Conservation (phyloP, 2,888 invertebrate genomes). For the Eudasyphora cyanicolor region DNA sequence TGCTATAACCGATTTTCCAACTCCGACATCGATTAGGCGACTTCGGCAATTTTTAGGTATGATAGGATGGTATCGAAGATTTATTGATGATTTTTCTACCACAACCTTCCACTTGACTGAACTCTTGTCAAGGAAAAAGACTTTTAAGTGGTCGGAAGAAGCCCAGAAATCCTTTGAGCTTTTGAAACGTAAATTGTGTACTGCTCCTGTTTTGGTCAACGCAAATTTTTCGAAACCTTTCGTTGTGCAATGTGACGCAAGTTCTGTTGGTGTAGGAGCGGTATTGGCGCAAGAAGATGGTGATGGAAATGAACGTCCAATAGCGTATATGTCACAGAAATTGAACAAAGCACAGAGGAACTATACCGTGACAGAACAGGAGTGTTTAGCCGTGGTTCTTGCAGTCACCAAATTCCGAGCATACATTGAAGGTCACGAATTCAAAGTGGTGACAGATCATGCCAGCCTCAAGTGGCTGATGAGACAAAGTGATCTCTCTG, state of each 20-base stretch:
- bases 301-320: not conserved
- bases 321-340: conserved; percentile 2
- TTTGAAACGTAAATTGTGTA: not conserved
- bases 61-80: no score
- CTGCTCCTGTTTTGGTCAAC: conserved; percentile 22
- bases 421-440: no score
- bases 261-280: not conserved
- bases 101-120: conserved; percentile 16
- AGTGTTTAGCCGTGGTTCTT: no score
- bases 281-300: not conserved
- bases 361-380: not conserved
- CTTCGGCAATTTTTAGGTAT: no score
- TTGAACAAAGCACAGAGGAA: not conserved
- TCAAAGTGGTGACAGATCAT: no score
- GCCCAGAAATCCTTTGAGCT: not conserved
- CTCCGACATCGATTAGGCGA: no score
- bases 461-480: no score
- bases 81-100: no score
- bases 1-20: no score
- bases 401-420: no score
- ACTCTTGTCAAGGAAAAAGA: not conserved
- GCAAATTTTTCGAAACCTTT: not conserved
- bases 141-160: conserved; percentile 1
- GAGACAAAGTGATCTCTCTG: no score
- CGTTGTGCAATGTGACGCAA: not conserved